Percentiles rank a stretch among this genome's conserved stretches.
Conservation (phyloP, 2,888 invertebrate species). For the Tipula confusa region DNA sequence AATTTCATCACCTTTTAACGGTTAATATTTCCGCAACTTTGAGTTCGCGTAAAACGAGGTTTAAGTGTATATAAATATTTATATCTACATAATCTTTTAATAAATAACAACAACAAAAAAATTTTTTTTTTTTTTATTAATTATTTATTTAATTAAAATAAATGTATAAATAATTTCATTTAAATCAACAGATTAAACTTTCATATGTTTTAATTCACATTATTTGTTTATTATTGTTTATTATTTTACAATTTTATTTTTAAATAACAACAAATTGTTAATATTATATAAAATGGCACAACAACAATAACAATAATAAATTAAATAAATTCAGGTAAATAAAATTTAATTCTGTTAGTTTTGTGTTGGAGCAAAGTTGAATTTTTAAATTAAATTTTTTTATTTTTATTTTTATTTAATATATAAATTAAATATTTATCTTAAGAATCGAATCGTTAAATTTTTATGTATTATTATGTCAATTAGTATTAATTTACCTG, state of each 20-base stretch:
- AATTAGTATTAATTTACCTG: no score
- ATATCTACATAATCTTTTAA: neutral
- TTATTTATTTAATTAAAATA: conserved; percentile 13
- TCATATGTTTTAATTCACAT: conserved; percentile 20
- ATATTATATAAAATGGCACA: no score
- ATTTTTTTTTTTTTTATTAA: neutral
- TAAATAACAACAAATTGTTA: no score
- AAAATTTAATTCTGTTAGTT: neutral
- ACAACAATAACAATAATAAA: neutral
- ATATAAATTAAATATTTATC: neutral
- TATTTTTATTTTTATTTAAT: neutral
- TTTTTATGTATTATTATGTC: no score
- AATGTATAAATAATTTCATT: conserved; percentile 7
- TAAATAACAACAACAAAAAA: neutral
- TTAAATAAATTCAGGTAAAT: neutral
- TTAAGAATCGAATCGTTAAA: neutral
- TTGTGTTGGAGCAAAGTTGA: neutral
- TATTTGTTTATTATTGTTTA: conserved; percentile 3
- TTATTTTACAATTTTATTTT: neutral
- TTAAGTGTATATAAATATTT: neutral
- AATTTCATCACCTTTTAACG: neutral
- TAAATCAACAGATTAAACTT: neutral
- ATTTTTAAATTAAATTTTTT: neutral
- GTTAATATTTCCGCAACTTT: no score
- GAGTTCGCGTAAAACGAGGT: no score